phyloP scores from a whole-genome alignment of 1,140 invertebrate species.

The Temnothorax nylanderi region DNA sequence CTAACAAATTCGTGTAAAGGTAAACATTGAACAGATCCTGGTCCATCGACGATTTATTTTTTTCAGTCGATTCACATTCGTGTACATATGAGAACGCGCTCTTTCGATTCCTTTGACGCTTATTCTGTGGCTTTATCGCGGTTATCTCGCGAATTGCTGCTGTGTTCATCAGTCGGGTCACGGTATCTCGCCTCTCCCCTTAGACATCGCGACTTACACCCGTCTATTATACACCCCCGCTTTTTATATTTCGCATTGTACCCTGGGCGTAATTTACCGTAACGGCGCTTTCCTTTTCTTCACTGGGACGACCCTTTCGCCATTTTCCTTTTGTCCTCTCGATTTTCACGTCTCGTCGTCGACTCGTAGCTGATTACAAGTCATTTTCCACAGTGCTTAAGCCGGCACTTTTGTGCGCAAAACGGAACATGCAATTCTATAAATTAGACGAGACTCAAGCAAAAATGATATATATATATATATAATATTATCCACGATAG shows the following conservation, averaged over 20 bases:
- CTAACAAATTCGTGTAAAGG: slow-evolving; percentile 1
- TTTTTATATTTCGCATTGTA: slow-evolving; percentile 73
- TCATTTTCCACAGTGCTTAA: neutral
- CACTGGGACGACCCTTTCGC: neutral
- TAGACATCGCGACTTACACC: slow-evolving; percentile 57
- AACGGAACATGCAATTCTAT: neutral
- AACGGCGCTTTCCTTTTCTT: slow-evolving; percentile 61
- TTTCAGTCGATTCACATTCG: neutral
- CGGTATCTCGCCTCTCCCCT: slow-evolving; percentile 53
- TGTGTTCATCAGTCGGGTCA: slow-evolving; percentile 43
- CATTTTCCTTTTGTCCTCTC: neutral
- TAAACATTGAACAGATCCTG: neutral
- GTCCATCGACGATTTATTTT: neutral
- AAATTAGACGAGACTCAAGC: neutral
- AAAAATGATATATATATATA: neutral
- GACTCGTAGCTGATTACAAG: slow-evolving; percentile 7
- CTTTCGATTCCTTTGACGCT: slow-evolving; percentile 59
- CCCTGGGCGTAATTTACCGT: slow-evolving; percentile 75
- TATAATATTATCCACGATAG: neutral
- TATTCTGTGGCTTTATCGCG: slow-evolving; percentile 67
- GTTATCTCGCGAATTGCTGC: slow-evolving; percentile 65
- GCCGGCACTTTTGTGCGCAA: neutral
- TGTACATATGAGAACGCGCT: neutral
- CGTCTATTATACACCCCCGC: slow-evolving; percentile 65
- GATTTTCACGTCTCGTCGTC: neutral